Evolutionary conservation across 2,797 vertebrate genomes (phyloP).

Genomic region (Sorex maritimensis): DNA sequence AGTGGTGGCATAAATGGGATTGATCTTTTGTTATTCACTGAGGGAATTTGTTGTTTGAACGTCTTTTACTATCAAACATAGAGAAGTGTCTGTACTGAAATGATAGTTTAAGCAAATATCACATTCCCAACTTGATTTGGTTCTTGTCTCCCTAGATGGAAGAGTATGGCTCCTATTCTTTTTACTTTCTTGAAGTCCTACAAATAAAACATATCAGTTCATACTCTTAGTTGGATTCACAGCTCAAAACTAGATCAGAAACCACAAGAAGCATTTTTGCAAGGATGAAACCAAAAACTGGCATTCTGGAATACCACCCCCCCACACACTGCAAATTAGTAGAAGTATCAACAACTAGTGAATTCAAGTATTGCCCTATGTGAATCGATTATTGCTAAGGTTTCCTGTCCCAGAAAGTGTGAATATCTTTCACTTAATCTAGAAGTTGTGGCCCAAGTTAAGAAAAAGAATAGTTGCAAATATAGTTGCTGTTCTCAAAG

Average conservation of each 20-base stretch:
- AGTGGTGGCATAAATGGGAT: neutral
- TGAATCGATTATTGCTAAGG: neutral
- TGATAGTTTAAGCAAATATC: neutral
- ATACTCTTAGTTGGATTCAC: neutral
- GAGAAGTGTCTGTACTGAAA: neutral
- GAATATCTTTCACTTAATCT: neutral
- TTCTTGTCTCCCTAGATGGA: neutral
- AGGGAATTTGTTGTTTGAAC: neutral
- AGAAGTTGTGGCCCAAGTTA: neutral
- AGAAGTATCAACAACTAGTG: neutral
- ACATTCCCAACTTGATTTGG: neutral
- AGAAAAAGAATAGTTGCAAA: neutral
- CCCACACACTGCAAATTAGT: neutral
- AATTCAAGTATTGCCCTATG: neutral
- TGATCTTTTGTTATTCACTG: neutral
- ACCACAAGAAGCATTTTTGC: neutral
- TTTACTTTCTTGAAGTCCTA: constrained; percentile 1
- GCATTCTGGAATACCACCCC: neutral
- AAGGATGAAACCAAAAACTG: neutral
- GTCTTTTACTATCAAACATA: constrained; percentile 27
- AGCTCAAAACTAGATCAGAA: neutral
- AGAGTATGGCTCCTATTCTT: neutral
- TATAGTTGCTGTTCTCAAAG: neutral
- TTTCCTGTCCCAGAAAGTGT: neutral
- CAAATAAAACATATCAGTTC: constrained; percentile 43